Percentiles rank a stretch among this genome's conserved stretches.
phyloP scores from a whole-genome alignment of 2,113 vertebrate species.

The Onychorhynchus coronatus region DNA sequence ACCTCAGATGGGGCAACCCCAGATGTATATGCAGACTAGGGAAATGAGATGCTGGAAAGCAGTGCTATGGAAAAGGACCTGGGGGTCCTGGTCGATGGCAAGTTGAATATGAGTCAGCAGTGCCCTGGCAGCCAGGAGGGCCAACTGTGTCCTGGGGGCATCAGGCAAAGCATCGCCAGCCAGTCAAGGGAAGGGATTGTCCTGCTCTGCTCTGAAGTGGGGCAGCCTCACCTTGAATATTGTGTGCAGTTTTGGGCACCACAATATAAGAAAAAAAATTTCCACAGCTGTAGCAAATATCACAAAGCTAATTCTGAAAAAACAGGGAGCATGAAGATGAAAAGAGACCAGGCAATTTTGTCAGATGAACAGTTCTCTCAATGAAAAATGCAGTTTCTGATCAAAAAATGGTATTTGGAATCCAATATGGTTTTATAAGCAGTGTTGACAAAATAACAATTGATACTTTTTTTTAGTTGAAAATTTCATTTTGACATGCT shows the following conservation, averaged over 20 bases:
- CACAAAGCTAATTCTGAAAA: neutral
- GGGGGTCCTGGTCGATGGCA: fast-evolving
- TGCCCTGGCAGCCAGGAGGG: neutral
- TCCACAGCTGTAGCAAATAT: neutral
- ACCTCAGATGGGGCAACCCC: too few relatives aligned
- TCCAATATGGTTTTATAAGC: neutral
- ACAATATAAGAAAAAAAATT: neutral
- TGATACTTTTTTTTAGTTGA: neutral
- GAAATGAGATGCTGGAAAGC: neutral
- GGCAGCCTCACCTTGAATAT: fast-evolving
- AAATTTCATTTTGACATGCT: neutral
- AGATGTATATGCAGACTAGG: neutral
- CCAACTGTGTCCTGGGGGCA: fast-evolving
- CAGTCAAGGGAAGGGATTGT: fast-evolving
- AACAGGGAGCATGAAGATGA: neutral
- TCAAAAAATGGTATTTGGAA: neutral
- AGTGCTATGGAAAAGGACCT: neutral
- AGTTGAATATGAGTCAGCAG: neutral
- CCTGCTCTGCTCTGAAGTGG: neutral
- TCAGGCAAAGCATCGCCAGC: neutral
- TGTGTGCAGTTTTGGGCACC: neutral
- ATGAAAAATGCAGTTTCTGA: neutral
- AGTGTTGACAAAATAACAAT: neutral
- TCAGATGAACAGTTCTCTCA: neutral
- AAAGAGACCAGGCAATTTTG: neutral